Percentiles rank a stretch among this genome's conserved stretches.
phyloP scores from a whole-genome alignment of 1,140 invertebrate species.

The Chymomyza costata region DNA sequence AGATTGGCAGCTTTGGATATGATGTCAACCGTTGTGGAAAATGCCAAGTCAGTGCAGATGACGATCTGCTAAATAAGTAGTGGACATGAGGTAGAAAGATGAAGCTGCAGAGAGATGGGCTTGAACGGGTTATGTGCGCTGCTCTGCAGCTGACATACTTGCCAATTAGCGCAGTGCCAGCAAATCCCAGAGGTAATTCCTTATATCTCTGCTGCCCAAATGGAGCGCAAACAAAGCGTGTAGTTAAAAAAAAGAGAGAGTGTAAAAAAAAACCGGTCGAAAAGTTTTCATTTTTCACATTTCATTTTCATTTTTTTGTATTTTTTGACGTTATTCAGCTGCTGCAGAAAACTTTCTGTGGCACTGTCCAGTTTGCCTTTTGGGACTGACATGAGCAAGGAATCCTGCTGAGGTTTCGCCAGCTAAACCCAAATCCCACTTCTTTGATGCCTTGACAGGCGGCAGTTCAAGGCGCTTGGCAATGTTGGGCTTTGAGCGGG shows the following conservation, averaged over 20 bases:
- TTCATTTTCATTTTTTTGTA: constrained; percentile 11
- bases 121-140: no score
- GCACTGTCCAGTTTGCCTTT: not conserved
- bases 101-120: no score
- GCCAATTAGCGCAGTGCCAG: constrained; percentile 22
- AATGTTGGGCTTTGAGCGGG: not conserved
- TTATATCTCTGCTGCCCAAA: constrained; percentile 8
- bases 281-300: constrained; percentile 20
- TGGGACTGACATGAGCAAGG: not conserved
- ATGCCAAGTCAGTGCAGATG: constrained; percentile 34
- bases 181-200: no score
- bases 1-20: constrained; percentile 21
- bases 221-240: no score
- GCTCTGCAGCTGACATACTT: constrained; percentile 7
- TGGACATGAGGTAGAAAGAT: no score
- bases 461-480: not conserved
- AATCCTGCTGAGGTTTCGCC: not conserved
- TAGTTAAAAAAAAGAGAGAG: constrained; percentile 3
- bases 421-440: not conserved
- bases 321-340: constrained; percentile 32
- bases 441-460: constrained; percentile 12
- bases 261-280: not conserved
- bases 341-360: constrained; percentile 17
- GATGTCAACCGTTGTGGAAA: constrained; percentile 41
- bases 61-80: constrained; percentile 33